Conservation (phyloP, 1,140 invertebrate genomes). For the Paracyclopina nana region DNA sequence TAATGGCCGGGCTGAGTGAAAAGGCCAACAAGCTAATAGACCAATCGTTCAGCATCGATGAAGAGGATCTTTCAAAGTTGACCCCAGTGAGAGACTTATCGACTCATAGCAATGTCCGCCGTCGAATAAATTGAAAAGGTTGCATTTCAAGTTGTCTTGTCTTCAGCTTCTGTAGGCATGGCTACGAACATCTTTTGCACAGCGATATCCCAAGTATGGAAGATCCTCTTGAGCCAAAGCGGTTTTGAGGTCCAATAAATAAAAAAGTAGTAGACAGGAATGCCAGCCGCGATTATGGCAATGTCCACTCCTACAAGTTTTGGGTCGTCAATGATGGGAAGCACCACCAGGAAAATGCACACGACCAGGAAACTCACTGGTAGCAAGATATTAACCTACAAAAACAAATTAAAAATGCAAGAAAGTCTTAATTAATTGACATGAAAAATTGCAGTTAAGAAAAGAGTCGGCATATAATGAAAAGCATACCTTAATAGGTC, state of each 20-base stretch:
- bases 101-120: no score
- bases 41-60: no score
- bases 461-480: conserved; percentile 17
- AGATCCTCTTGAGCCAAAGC: conserved; percentile 24
- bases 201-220: no score
- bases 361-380: conserved; percentile 64
- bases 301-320: conserved; percentile 61
- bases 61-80: no score
- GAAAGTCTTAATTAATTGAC: conserved; percentile 19
- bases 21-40: no score
- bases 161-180: no score
- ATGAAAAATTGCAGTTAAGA: conserved; percentile 25
- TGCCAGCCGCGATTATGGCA: conserved; percentile 58
- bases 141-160: no score
- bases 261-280: conserved; percentile 74
- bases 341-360: conserved; percentile 56
- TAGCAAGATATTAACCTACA: conserved; percentile 42
- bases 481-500: conserved; percentile 62
- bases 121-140: no score
- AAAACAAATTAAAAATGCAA: conserved; percentile 17
- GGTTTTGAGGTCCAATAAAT: conserved; percentile 69
- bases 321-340: conserved; percentile 54
- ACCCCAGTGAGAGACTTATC: no score
- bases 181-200: no score
- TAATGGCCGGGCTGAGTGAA: no score